phyloP scores from a whole-genome alignment of 1,140 invertebrate genomes.

The Samia ricini region DNA sequence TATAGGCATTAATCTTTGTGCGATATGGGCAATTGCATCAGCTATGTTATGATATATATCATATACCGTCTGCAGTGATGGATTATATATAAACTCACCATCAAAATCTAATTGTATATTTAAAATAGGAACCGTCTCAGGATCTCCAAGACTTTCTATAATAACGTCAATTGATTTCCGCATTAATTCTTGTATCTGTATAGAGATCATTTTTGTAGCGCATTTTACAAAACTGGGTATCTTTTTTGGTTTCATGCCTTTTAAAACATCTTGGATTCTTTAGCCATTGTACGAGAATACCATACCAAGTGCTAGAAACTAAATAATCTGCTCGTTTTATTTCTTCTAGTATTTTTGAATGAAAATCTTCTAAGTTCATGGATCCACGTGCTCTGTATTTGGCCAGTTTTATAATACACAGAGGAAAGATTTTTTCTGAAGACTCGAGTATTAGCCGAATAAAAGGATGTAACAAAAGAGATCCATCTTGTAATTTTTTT shows the following conservation, averaged over 20 bases:
- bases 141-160: slow-evolving; percentile 55
- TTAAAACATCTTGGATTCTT: slow-evolving; percentile 67
- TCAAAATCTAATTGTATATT: slow-evolving; percentile 70
- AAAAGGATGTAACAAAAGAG: slow-evolving; percentile 80
- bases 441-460: slow-evolving; percentile 79
- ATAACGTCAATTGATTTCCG: slow-evolving; percentile 67
- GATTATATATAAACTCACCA: slow-evolving; percentile 69
- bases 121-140: slow-evolving; percentile 63
- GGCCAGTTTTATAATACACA: slow-evolving; percentile 76
- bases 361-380: slow-evolving; percentile 67
- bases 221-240: slow-evolving; percentile 60
- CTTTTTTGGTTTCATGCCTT: slow-evolving; percentile 55
- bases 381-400: slow-evolving; percentile 72
- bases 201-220: slow-evolving; percentile 69
- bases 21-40: slow-evolving; percentile 62
- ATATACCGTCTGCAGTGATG: slow-evolving; percentile 67
- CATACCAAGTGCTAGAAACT: slow-evolving; percentile 72
- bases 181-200: slow-evolving; percentile 75
- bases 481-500: slow-evolving; percentile 73
- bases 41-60: slow-evolving; percentile 67
- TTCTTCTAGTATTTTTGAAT: slow-evolving; percentile 63
- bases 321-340: slow-evolving; percentile 68
- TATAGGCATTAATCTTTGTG: slow-evolving; percentile 73
- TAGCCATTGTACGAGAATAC: slow-evolving; percentile 61
- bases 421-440: slow-evolving; percentile 77